Conservation (phyloP, 1,140 invertebrate species). For the Brachionus calyciflorus region DNA sequence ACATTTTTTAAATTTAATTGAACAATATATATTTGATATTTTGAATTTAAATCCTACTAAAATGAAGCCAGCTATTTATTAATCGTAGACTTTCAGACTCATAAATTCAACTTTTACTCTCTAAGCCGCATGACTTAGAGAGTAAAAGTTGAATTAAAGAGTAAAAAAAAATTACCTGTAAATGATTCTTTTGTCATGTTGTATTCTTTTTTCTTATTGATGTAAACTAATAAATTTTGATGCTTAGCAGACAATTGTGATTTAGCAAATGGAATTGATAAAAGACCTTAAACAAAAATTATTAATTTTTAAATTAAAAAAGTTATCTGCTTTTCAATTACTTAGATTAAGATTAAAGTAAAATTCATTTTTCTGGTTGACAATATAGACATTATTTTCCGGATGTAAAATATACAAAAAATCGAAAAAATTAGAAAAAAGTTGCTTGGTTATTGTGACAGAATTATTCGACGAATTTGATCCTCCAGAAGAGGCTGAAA, state of each 20-base stretch:
- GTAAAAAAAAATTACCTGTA: too few species aligned
- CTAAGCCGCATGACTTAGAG: too few species aligned
- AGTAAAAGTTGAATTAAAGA: too few species aligned
- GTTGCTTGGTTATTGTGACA: neutral
- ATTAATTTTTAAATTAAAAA: neutral
- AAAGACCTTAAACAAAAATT: neutral
- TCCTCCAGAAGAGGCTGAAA: neutral
- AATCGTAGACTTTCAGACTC: too few species aligned
- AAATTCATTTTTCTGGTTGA: slow-evolving; percentile 39
- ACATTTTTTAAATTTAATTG: too few species aligned
- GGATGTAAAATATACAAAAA: slow-evolving; percentile 37
- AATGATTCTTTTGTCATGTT: neutral
- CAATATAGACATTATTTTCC: slow-evolving; percentile 37
- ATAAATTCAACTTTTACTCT: too few species aligned
- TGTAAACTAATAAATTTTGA: neutral
- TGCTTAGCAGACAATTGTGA: neutral
- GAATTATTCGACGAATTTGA: neutral
- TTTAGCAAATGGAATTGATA: neutral
- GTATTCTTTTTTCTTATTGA: neutral
- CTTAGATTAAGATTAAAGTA: slow-evolving; percentile 41
- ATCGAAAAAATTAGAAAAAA: slow-evolving; percentile 31
- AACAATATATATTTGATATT: too few species aligned
- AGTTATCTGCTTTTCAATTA: neutral
- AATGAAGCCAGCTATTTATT: too few species aligned
- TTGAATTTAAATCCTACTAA: too few species aligned